Conservation (phyloP, 1,140 invertebrate genomes). For the Drosophila lacertosa region DNA sequence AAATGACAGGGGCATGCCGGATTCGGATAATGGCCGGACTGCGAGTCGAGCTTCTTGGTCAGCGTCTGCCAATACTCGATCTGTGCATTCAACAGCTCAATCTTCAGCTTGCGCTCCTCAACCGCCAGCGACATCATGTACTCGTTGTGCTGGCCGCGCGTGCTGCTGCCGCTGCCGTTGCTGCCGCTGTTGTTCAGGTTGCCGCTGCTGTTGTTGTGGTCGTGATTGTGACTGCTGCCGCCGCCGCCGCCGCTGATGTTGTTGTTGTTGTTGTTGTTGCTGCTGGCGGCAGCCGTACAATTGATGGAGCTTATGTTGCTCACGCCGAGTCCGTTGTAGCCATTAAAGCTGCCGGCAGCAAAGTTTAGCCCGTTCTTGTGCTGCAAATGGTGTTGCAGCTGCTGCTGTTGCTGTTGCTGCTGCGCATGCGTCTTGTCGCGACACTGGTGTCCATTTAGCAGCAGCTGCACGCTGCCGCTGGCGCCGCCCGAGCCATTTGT, state of each 20-base stretch:
- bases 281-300: conserved; percentile 33
- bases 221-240: background rate
- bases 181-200: conserved; percentile 14
- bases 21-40: conserved; percentile 64
- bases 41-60: conserved; percentile 74
- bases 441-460: conserved; percentile 58
- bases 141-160: conserved; percentile 63
- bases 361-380: conserved; percentile 45
- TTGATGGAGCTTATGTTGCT: conserved; percentile 33
- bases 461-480: conserved; percentile 50
- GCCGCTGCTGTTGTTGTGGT: background rate
- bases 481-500: conserved; percentile 14
- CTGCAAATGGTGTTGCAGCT: conserved; percentile 16
- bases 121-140: conserved; percentile 69
- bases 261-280: conserved; percentile 25
- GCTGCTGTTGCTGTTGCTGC: conserved; percentile 23
- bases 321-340: conserved; percentile 60
- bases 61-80: conserved; percentile 82
- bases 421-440: conserved; percentile 32
- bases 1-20: conserved; percentile 73
- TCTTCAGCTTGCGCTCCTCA: conserved; percentile 75
- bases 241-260: conserved; percentile 4
- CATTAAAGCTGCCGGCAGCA: conserved; percentile 64
- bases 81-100: conserved; percentile 78
- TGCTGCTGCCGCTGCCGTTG: conserved; percentile 1